A percentile compares a stretch with the other conserved stretches of the same genome.
These are phyloP conservation scores for Heterodera carotae DNA, from an alignment of 1,140 invertebrate genomes.

Conservation along the genomic window DNA sequence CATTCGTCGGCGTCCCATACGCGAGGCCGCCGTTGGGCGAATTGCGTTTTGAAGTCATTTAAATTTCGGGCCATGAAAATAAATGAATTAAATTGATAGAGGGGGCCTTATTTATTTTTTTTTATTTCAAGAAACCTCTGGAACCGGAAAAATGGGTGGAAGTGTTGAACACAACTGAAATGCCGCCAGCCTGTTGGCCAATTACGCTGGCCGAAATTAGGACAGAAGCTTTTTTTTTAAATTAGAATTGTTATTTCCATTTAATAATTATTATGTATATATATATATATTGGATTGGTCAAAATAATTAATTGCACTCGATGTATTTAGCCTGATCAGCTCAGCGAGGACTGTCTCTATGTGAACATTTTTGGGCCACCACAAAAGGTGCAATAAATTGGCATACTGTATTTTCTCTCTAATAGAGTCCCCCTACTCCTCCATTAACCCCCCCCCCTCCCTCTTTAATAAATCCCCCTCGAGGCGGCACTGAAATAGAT, in stretches of 20 bases:
- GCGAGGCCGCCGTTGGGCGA: conserved; percentile 18
- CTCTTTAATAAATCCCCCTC: too few species aligned
- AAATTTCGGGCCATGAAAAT: neutral
- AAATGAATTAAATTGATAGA: neutral
- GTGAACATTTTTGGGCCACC: conserved; percentile 41
- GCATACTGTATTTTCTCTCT: too few species aligned
- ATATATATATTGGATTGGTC: neutral
- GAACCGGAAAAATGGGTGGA: conserved; percentile 16
- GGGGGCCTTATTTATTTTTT: too few species aligned
- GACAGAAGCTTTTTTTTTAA: neutral
- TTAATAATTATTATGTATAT: too few species aligned
- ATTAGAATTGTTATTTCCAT: neutral
- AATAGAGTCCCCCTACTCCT: too few species aligned
- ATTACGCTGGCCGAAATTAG: neutral
- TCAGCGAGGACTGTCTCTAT: conserved; percentile 50
- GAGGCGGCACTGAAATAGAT: too few species aligned
- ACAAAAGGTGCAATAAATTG: neutral
- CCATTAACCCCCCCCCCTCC: too few species aligned
- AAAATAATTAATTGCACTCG: too few species aligned
- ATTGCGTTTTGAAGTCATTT: conserved; percentile 1
- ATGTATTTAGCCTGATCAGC: neutral
- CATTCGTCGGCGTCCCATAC: conserved; percentile 8
- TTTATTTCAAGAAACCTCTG: conserved; percentile 14
- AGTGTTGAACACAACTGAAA: neutral
- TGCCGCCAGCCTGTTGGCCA: conserved; percentile 18